Base-by-base conservation (phyloP, 2,797 vertebrate species). In the Caiman crocodilus region DNA sequence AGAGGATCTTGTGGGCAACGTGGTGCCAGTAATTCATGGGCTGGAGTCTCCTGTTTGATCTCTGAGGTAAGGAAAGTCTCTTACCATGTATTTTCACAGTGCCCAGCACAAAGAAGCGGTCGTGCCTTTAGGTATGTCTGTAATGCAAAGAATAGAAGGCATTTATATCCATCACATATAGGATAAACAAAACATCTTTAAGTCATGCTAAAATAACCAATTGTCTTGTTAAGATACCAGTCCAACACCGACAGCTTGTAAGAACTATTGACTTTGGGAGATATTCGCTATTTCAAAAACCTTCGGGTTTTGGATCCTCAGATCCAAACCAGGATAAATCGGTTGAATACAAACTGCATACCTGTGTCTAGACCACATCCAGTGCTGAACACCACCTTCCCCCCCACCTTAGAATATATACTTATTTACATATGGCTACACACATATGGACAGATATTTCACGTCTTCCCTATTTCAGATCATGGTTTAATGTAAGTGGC, bases 91-190 rank as follows among this genome's bases (percentile, higher is more conserved):
- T 1, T 6, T 56, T 63, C 14, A 12, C 50, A 0, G 60, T 55
- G 1, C 57, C 32, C 56, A 76, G 74, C 61, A 42, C 32, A 42
- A 14, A 42, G 67, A 30, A 67, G 20, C 32, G 5, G 20, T 86
- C 81, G 28, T 17, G 55, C 30, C 16, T 4, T 5, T 2, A n/a
- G 76, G 7, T 6, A 2, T 28, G 21, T 0, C 20, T 0, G 14
- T 2, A 1, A 32, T 32, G 4, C 35, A 30, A 14, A 2, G 6
- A 16, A 5, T 1, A 2, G 55, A 0, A 23, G 21, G 13, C 9
- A 15, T 0, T 0, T 58, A 25, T 2, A 0, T 0, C 2, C 6
- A 28, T 28, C 55, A 28, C 17, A 2, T 3, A 17, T 0, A 21
- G 32, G 30, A 35, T 23, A 71, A 71, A 21, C 32, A 71, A 71